phyloP scores from a whole-genome alignment of 1,140 invertebrate genomes.

The Zaprionus ornatus region DNA sequence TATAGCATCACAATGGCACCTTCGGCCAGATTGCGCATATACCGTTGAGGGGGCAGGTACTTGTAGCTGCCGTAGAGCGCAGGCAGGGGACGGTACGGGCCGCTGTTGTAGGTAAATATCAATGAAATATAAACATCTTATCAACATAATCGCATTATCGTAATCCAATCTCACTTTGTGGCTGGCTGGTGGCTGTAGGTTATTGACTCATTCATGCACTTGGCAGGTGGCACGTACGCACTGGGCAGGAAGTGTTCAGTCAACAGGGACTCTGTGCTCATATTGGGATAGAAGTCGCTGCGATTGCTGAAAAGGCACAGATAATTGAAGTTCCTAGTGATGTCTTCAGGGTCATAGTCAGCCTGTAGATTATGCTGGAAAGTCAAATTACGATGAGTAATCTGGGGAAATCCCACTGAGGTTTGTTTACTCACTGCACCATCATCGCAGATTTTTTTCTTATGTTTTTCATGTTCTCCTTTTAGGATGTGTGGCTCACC shows the following conservation, averaged over 20 bases:
- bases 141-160: too few relatives aligned
- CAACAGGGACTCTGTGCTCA: conserved; percentile 84
- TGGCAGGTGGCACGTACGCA: conserved; percentile 87
- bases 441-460: conserved; percentile 87
- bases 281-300: conserved; percentile 84
- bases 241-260: conserved; percentile 87
- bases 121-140: background rate
- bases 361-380: conserved; percentile 87
- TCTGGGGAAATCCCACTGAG: background rate
- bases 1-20: conserved; percentile 93
- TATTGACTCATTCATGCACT: conserved; percentile 89
- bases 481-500: conserved; percentile 28
- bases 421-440: conserved; percentile 85
- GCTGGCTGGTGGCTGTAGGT: conserved; percentile 87
- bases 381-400: conserved; percentile 18
- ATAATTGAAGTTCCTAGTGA: conserved; percentile 87
- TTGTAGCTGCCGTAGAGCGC: conserved; percentile 92
- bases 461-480: background rate
- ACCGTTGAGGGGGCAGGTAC: conserved; percentile 92
- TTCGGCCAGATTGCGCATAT: conserved; percentile 94
- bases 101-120: conserved; percentile 85
- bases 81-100: conserved; percentile 92
- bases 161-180: conserved; percentile 85
- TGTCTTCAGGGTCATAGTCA: conserved; percentile 89
- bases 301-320: conserved; percentile 78